Conservation (phyloP, 1,140 invertebrate species). For the Zeugodacus cucurbitae region DNA sequence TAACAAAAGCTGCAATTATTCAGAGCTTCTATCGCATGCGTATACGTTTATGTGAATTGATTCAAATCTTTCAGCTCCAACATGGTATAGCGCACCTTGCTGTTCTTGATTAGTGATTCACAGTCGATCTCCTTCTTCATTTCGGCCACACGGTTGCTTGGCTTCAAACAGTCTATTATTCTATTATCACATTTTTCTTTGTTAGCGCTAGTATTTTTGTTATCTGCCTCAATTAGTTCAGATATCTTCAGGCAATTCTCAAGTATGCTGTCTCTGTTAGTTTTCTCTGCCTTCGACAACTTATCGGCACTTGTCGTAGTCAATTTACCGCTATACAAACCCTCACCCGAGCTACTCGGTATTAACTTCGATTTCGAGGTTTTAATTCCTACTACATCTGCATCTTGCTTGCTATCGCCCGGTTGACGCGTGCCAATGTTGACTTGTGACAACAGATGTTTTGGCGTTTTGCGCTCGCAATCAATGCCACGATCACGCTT, state of each 20-base stretch:
- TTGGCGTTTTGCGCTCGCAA: conserved; percentile 41
- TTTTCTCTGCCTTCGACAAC: background rate
- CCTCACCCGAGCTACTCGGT: background rate
- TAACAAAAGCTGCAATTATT: background rate
- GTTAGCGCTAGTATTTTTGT: background rate
- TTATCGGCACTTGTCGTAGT: background rate
- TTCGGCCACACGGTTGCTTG: background rate
- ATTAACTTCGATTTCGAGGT: background rate
- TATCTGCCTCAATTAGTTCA: conserved; percentile 36
- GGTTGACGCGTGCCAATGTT: conserved; percentile 3
- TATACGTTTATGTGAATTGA: background rate
- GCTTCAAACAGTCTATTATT: background rate
- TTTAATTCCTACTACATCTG: background rate
- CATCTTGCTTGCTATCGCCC: background rate
- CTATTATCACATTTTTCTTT: background rate
- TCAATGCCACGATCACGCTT: conserved; percentile 46
- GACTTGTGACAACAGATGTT: conserved; percentile 42
- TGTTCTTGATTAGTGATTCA: background rate
- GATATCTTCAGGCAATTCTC: conserved; percentile 42
- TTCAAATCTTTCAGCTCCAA: conserved; percentile 43
- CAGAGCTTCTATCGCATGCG: background rate
- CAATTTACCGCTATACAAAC: background rate
- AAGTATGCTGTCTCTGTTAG: conserved; percentile 22
- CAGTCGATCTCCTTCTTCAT: background rate
- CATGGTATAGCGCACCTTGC: conserved; percentile 42